These are phyloP conservation scores for Drosophila sulfurigaster DNA, from an alignment of 1,140 invertebrate species.

Conservation along the genomic window DNA sequence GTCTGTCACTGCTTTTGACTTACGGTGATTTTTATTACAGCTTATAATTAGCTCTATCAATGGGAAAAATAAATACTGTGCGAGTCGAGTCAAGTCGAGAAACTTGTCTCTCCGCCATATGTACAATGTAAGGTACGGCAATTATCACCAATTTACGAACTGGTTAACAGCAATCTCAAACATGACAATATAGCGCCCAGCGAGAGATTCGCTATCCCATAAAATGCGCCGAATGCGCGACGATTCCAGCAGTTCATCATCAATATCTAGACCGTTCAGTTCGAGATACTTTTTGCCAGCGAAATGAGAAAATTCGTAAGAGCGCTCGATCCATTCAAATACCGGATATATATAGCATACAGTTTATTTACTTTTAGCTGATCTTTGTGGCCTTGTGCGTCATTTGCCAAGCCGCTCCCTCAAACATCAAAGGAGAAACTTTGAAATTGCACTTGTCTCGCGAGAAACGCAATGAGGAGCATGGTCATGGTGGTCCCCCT, in stretches of 20 bases:
- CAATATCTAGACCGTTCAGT: slow-evolving; percentile 11
- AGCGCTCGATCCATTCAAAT: background rate
- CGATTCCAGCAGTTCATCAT: slow-evolving; percentile 25
- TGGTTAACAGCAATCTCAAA: slow-evolving; percentile 66
- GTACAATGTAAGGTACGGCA: slow-evolving; percentile 31
- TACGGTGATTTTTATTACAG: slow-evolving; percentile 55
- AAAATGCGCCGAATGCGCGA: slow-evolving; percentile 44
- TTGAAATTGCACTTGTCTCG: slow-evolving; percentile 16
- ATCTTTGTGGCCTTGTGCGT: slow-evolving; percentile 56
- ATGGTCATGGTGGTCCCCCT: slow-evolving; percentile 1
- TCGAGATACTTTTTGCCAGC: slow-evolving; percentile 7
- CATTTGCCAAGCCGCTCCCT: slow-evolving; percentile 51
- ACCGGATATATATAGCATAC: background rate
- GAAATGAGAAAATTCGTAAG: slow-evolving; percentile 68
- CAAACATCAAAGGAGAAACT: background rate
- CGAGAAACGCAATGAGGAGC: slow-evolving; percentile 44
- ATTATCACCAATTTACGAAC: slow-evolving; percentile 78
- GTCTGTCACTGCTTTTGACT: slow-evolving; percentile 22
- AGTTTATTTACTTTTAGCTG: slow-evolving; percentile 36
- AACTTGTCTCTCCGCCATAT: slow-evolving; percentile 5
- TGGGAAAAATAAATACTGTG: slow-evolving; percentile 39
- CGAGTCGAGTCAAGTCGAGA: slow-evolving; percentile 40
- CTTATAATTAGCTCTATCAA: slow-evolving; percentile 67
- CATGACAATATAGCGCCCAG: slow-evolving; percentile 19
- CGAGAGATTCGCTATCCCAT: slow-evolving; percentile 36